Evolutionary conservation across 2,888 invertebrate genomes (phyloP).

Genomic region (Acleris laterana): DNA sequence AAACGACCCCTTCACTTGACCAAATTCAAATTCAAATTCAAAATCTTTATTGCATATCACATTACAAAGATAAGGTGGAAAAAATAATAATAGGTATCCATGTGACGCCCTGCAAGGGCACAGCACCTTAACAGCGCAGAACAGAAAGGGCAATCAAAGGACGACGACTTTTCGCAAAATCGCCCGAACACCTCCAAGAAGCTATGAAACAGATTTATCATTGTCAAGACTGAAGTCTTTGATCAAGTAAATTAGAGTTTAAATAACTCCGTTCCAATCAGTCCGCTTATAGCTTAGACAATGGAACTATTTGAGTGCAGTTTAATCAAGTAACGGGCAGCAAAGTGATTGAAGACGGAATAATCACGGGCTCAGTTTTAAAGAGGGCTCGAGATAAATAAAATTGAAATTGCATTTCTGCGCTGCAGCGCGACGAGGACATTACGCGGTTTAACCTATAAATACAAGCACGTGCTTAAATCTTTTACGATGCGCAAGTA

Average conservation of each 20-base stretch:
- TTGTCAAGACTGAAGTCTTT: constrained; percentile 5
- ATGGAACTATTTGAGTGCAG: constrained; percentile 27
- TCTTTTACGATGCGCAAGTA: no score
- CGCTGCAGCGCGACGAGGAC: not conserved
- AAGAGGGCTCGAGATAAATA: not conserved
- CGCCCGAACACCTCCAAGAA: not conserved
- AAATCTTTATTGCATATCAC: no score
- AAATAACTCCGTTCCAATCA: constrained; percentile 21
- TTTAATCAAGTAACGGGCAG: constrained; percentile 27
- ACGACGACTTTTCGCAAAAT: not conserved
- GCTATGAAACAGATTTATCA: constrained; percentile 16
- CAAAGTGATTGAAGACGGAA: constrained; percentile 17
- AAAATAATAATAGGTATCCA: no score
- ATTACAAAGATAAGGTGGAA: no score
- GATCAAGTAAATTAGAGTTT: constrained; percentile 22
- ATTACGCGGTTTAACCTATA: not conserved
- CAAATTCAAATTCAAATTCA: no score
- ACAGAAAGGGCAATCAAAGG: no score
- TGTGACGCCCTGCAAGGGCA: no score
- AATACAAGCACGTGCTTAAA: no score
- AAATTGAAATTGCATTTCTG: constrained; percentile 2
- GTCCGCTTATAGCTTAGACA: constrained; percentile 12
- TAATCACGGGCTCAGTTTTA: constrained; percentile 10
- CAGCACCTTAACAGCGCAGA: no score
- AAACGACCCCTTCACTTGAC: no score